Percentiles rank a stretch among this genome's conserved stretches.
Conservation (phyloP, 2,888 invertebrate genomes). For the Mythimna ferrago region DNA sequence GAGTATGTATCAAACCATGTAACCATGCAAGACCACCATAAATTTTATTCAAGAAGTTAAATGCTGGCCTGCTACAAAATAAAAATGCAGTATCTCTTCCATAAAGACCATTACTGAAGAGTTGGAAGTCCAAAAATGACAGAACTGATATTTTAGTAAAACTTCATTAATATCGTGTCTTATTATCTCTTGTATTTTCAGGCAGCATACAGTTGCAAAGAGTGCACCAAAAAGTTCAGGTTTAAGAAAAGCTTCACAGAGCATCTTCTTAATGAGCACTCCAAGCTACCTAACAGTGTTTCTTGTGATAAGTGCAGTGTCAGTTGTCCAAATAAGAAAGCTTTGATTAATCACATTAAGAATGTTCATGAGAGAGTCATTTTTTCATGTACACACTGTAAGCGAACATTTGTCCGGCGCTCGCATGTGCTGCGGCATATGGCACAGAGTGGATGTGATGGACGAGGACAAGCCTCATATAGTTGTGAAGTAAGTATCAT, state of each 20-base stretch:
- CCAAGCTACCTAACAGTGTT: constrained; percentile 90
- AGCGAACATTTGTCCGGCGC: constrained; percentile 93
- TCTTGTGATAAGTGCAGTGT: constrained; percentile 93
- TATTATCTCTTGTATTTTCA: constrained; percentile 26
- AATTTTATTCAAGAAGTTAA: not conserved
- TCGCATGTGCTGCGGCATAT: constrained; percentile 94
- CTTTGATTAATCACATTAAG: constrained; percentile 92
- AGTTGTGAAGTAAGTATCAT: constrained; percentile 80
- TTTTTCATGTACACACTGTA: constrained; percentile 93
- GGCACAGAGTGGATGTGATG: constrained; percentile 93
- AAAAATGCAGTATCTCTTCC: not conserved
- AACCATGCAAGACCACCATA: not conserved
- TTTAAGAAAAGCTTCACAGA: constrained; percentile 92
- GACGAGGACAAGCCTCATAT: constrained; percentile 74
- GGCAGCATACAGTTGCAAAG: constrained; percentile 79
- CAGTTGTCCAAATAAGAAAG: constrained; percentile 91
- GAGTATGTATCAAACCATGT: not conserved
- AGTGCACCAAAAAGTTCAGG: constrained; percentile 94
- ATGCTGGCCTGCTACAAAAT: not conserved
- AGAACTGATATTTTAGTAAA: not conserved
- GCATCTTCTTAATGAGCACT: constrained; percentile 93
- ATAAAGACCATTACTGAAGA: not conserved
- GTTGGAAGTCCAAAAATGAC: not conserved
- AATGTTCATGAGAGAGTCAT: constrained; percentile 89
- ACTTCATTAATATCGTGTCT: not conserved